Evolutionary conservation across 2,113 vertebrate genomes (phyloP), one percentile per base, ranked within the genome.

Genomic region (Cryptomyrus ogoouensis): DNA sequence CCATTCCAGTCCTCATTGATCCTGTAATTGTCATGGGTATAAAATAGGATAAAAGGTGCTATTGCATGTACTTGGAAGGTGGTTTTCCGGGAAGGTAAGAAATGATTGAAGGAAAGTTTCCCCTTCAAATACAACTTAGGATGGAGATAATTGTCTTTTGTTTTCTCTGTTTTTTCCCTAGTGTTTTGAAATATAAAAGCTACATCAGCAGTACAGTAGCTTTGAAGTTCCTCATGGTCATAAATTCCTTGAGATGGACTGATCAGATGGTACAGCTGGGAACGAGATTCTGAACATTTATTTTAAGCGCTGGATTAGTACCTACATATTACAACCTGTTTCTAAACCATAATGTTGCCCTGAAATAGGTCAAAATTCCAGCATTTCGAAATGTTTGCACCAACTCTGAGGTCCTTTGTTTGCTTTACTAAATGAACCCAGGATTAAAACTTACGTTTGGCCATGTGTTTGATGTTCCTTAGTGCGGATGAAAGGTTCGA

Each of bases 401-500:
- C 15, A 19, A 8, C 31, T 80, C 35, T 21, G 35, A 80, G 35
- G 31, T 17, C 35, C 5, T 17, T 39, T 80, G 31, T 80, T 80
- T 19, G 5, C 13, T 42, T 80, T 17, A 77, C 12, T 17, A 3
- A 80, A 7, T 17, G 15, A 80, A 80, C 31, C 35, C 39, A 8
- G 31, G 74, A 42, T 19, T 80, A 42, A 80, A 80, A 19, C 31
- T 80, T 8, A 42, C 17, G n/a, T 24, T 17, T 87, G 50, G 8
- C 13, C 15, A 12, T 52, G 83, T 88, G 1, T 88, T 88, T 92
- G 44, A 83, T 89, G 17, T 93, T 2, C 89, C 93, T 88, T 85
- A 98, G 97, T 92, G 97, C 97, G 1, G 97, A 98, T 91, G 97
- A 98, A 94, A 96, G 97, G 93, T 98, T 98, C 92, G 97, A 98